Base-by-base conservation (phyloP, 2,888 invertebrate species). In the Synanthedon tipuliformis region DNA sequence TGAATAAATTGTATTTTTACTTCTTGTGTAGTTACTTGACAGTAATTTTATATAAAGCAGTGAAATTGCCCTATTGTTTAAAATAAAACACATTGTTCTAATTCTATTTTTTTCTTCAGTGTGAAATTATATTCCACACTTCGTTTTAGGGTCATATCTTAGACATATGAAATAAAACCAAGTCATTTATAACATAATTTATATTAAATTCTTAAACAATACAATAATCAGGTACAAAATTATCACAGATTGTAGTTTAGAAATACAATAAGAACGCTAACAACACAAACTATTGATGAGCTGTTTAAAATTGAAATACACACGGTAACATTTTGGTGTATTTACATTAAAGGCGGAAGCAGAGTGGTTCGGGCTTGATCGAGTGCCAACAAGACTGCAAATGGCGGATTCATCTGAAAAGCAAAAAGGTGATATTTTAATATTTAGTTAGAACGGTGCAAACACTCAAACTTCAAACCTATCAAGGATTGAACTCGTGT, bases 351-450 rank as follows among this genome's bases (percentile, higher is more conserved):
- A 89, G 89, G 85, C 88, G 65, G 89, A 89, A 82, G 88, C 88
- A 64, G 89, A 89, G 73, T 89, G 89, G 89, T 83, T 87, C 69
- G 90, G 90, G 67, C 88, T 90, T 75, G 91, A 91, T 81, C 89
- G 90, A 77, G 90, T 90, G 73, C 90, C 90, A 69, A 90, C 90
- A 71, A 86, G 90, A 75, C 86, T 90, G 77, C 88, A 87, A 69
- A 82, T 83, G 79, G 87, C 81, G 71, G 85, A 88, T 70, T 71
- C 83, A 82, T 81, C 88, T 86, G 88, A 81, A 88, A 88, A 86
- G 75, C 83, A 87, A 77, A 88, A 86, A 84, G 87, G 88, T 88
- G 73, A 84, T 66, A 63, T 84, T 49, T 50, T 71, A 81, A 67
- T 73, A 75, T 68, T 63, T 59, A 57, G 62, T 69, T 67, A 64